Percentiles rank a stretch among this genome's conserved stretches.
Conservation (phyloP, 2,113 vertebrate genomes). For the Numenius arquata region DNA sequence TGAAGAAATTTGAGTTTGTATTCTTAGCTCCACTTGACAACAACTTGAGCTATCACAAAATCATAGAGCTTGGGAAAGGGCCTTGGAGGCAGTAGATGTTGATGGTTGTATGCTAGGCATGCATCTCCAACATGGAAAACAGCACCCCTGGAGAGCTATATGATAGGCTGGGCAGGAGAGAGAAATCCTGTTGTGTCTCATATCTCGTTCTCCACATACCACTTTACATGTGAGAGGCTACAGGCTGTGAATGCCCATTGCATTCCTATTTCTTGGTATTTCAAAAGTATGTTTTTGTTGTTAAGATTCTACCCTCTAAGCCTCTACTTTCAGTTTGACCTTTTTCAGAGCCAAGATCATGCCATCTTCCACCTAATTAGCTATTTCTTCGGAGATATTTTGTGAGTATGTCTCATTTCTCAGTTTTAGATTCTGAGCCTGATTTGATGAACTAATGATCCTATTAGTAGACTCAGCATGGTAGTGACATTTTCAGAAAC, state of each 20-base stretch:
- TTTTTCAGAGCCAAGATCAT: conserved; percentile 48
- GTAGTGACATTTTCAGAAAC: conserved; percentile 66
- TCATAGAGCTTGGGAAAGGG: neutral
- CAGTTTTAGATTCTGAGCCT: conserved; percentile 50
- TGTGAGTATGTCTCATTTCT: conserved; percentile 30
- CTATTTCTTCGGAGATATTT: conserved; percentile 41
- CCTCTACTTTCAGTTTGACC: conserved; percentile 46
- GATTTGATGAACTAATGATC: conserved; percentile 69
- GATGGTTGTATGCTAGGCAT: neutral
- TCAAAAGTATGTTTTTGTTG: neutral
- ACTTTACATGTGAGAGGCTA: neutral
- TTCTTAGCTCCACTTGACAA: neutral
- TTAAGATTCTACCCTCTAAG: conserved; percentile 26
- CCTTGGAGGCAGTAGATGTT: neutral
- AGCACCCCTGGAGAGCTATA: neutral
- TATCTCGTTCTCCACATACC: neutral
- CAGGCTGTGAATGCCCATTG: neutral
- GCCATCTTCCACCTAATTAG: conserved; percentile 55
- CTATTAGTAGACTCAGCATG: conserved; percentile 66
- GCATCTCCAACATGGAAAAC: neutral
- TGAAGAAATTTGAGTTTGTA: neutral
- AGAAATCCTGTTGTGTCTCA: neutral
- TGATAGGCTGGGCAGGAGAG: neutral
- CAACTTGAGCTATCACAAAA: neutral
- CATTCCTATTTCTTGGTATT: neutral